These are phyloP conservation scores for Ailuropoda melanoleuca DNA, from an alignment of 2,113 vertebrate species.

Conservation along the genomic window DNA sequence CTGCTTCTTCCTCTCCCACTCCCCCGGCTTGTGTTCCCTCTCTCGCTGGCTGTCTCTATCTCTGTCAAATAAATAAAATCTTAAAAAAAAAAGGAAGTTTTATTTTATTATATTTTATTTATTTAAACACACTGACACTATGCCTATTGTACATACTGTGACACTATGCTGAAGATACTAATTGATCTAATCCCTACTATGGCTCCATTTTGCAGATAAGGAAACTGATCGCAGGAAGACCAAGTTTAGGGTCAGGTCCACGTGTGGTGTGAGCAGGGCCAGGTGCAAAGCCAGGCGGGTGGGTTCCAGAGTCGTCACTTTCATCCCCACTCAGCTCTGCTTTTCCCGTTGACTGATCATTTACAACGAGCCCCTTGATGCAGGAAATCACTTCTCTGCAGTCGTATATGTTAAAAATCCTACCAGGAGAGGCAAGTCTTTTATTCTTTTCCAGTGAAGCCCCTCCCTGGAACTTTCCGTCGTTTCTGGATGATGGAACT, in stretches of 20 bases:
- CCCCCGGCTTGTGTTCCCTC: too few species aligned
- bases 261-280: accelerated
- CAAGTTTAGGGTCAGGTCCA: accelerated
- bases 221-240: not conserved
- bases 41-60: too few species aligned
- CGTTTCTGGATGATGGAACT: not conserved
- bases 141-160: not conserved
- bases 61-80: too few species aligned
- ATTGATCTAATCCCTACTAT: not conserved
- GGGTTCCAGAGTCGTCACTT: not conserved
- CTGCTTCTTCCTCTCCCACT: too few species aligned
- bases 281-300: accelerated
- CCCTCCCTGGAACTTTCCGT: not conserved
- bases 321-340: not conserved
- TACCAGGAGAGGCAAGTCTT: not conserved
- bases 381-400: not conserved
- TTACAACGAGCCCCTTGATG: not conserved
- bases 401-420: too few species aligned
- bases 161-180: not conserved
- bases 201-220: not conserved
- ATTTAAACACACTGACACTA: accelerated
- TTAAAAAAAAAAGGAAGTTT: too few species aligned
- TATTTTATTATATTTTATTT: not conserved
- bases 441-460: not conserved
- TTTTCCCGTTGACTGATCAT: not conserved